These are phyloP conservation scores for Porphyrio hochstetteri DNA, from an alignment of 2,113 vertebrate genomes.

Conservation along the genomic window DNA sequence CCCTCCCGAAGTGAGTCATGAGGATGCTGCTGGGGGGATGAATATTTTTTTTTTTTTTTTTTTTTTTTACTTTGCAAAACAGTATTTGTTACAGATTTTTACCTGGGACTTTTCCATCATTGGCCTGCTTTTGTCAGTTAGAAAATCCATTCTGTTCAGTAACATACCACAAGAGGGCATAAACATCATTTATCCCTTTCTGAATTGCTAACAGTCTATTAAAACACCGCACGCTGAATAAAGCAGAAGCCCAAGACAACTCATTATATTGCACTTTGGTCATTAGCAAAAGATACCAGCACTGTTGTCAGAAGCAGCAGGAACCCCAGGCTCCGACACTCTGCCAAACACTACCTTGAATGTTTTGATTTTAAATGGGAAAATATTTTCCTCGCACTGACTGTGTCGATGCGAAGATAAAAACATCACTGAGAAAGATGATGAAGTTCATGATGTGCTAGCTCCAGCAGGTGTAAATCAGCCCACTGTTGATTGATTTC, in stretches of 20 bases:
- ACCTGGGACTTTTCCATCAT: conserved; percentile 23
- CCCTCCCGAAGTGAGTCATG: neutral
- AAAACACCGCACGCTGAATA: neutral
- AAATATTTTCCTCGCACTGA: neutral
- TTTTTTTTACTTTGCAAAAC: neutral
- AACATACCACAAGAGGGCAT: conserved; percentile 63
- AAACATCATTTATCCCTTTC: conserved; percentile 43
- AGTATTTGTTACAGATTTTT: neutral
- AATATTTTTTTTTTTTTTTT: neutral
- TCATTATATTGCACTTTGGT: neutral
- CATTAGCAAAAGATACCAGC: conserved; percentile 34
- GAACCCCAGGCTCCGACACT: neutral
- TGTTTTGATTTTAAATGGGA: neutral
- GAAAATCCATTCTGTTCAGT: neutral
- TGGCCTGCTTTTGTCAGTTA: neutral
- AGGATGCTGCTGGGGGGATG: neutral
- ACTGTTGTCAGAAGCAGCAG: neutral
- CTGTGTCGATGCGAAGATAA: neutral
- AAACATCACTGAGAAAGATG: conserved; percentile 18
- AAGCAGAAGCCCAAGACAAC: neutral
- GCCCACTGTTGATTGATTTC: conserved; percentile 18
- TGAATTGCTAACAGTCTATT: neutral
- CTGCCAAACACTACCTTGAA: conserved; percentile 28
- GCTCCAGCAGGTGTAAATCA: conserved; percentile 36
- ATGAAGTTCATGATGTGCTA: neutral